Conservation (phyloP, 1,140 invertebrate genomes). For the Dryas iulia region DNA sequence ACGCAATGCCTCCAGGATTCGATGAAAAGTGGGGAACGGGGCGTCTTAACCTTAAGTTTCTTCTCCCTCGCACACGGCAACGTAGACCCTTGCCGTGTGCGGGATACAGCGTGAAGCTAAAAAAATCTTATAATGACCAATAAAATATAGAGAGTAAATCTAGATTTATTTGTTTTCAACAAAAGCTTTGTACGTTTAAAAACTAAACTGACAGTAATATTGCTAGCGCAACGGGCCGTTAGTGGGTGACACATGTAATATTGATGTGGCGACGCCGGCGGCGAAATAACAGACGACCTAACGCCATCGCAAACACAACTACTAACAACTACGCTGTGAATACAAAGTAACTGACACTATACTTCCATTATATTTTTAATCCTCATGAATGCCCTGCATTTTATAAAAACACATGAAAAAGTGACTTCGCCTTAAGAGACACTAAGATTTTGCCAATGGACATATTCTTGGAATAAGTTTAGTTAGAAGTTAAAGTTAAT, state of each 20-base stretch:
- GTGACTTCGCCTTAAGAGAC: too few species aligned
- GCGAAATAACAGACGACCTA: conserved; percentile 2
- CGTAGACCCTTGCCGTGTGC: neutral
- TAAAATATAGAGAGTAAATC: neutral
- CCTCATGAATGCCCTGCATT: neutral
- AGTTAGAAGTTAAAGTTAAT: too few species aligned
- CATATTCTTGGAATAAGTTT: too few species aligned
- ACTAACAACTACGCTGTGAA: neutral
- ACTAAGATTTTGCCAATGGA: too few species aligned
- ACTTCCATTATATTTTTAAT: neutral
- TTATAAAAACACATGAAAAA: too few species aligned
- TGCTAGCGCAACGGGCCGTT: neutral
- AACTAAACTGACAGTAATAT: neutral
- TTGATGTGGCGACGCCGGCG: conserved; percentile 4
- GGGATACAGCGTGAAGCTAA: neutral
- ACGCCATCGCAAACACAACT: neutral
- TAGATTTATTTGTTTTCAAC: neutral
- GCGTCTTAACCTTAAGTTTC: too few species aligned
- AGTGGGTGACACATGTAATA: conserved; percentile 4
- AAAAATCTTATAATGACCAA: too few species aligned
- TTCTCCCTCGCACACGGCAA: too few species aligned
- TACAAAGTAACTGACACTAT: neutral
- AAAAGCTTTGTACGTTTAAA: neutral
- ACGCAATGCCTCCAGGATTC: too few species aligned
- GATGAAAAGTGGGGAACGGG: too few species aligned